Base-by-base conservation (phyloP, 2,113 vertebrate genomes). In the Gallinago jamesoni region DNA sequence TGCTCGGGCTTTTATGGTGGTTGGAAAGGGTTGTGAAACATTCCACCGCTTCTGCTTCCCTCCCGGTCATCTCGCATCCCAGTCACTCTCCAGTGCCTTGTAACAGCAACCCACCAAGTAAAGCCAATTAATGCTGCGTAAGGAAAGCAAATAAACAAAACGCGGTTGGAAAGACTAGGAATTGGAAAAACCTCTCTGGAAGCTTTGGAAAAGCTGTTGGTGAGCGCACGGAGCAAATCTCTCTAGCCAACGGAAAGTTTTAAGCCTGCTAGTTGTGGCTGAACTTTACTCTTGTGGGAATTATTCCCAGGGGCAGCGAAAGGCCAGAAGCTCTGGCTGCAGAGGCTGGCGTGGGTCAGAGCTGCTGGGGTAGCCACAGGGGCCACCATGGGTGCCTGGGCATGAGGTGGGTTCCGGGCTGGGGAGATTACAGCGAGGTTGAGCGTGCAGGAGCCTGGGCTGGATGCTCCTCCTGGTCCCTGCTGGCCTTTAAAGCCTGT, bases 321-420 rank as follows among this genome's bases (percentile, higher is more conserved):
- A 30, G 47, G 53, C 52, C 25, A 7, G 37, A 14, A 39, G 74
- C 35, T 1, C 15, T 2, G 6, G 31, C 52, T 7, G 60, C 3
- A 14, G 56, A 5, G 14, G 37, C 52, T 27, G 81, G 64, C 2
- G 47, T 1, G 4, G 76, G 9, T 17, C 74, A 7, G 84, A 60
- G 78, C 4, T 28, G 47, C 60, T 9, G 48, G 3, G 30, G 23
- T 21, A 47, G 43, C 50, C 3, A 1, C 3, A 3, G 20, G 47
- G 10, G 62, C 15, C 9, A n/a, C 37, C 12, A 2, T 1, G 10
- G 73, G 55, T 55, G 56, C 37, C 81, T 6, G 12, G n/a, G 23
- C 5, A 1, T 1, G 7, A 14, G 52, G 2, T 43, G 25, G 0
- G 16, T 19, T 25, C 37, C 1, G 2, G 17, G 37, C 87, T 47